These are phyloP conservation scores for Conomelus anceps DNA, from an alignment of 2,888 invertebrate species.

Conservation along the genomic window DNA sequence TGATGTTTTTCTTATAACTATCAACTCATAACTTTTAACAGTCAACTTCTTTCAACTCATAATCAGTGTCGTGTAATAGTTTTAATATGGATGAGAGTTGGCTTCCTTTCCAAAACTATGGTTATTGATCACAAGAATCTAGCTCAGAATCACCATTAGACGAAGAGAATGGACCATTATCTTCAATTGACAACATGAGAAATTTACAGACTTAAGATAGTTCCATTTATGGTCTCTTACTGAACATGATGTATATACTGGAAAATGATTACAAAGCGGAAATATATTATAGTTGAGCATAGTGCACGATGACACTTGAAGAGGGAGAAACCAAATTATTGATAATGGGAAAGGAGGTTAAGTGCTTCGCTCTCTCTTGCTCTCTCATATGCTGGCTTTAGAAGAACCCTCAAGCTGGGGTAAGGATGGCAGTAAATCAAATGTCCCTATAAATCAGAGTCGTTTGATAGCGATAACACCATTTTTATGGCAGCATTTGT, in stretches of 20 bases:
- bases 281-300: background rate
- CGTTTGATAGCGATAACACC: constrained; percentile 18
- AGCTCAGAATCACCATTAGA: background rate
- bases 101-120: background rate
- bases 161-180: background rate
- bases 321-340: background rate
- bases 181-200: background rate
- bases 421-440: constrained; percentile 1
- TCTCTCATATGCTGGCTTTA: background rate
- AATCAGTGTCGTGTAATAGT: no score
- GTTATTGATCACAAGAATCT: background rate
- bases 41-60: no score
- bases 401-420: background rate
- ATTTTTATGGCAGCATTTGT: constrained; percentile 24
- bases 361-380: background rate
- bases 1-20: no score
- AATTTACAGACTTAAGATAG: background rate
- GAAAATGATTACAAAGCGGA: background rate
- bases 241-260: background rate
- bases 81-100: background rate
- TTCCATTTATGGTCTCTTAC: background rate
- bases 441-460: constrained; percentile 1
- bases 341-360: background rate
- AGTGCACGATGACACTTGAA: background rate
- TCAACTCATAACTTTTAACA: no score